Conservation (phyloP, 2,888 invertebrate genomes). For the Tetragnatha montana region DNA sequence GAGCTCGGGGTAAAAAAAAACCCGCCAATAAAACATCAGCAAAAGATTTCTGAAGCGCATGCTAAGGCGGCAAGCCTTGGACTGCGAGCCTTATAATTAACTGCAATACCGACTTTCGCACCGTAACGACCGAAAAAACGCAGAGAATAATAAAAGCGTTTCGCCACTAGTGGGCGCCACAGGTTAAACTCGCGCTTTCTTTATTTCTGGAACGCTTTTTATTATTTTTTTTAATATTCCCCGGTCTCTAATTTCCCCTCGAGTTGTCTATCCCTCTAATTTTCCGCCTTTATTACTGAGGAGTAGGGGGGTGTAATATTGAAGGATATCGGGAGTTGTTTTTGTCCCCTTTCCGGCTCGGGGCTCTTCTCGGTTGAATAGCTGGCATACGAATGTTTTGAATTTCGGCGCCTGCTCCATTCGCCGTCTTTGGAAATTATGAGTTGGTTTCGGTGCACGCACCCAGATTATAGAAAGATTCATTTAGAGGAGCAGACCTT, state of each 20-base stretch:
- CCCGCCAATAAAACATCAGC: slow-evolving; percentile 13
- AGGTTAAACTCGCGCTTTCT: slow-evolving; percentile 43
- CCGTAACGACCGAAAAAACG: slow-evolving; percentile 24
- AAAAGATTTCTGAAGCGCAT: slow-evolving; percentile 40
- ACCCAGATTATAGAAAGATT: too few species aligned
- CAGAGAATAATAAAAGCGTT: slow-evolving; percentile 1
- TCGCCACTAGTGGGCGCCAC: slow-evolving; percentile 67
- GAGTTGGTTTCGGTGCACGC: too few species aligned
- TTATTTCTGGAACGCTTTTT: slow-evolving; percentile 59
- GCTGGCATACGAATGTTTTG: background rate
- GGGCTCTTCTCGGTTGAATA: background rate
- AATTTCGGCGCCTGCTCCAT: too few species aligned
- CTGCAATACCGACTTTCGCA: slow-evolving; percentile 49
- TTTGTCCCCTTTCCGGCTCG: background rate
- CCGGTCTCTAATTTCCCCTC: slow-evolving; percentile 45
- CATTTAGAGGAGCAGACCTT: too few species aligned
- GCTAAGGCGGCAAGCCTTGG: slow-evolving; percentile 64
- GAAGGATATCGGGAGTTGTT: slow-evolving; percentile 29
- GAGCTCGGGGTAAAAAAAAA: slow-evolving; percentile 16
- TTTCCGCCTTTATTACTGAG: slow-evolving; percentile 47
- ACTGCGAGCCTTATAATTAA: slow-evolving; percentile 64
- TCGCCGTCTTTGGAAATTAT: too few species aligned
- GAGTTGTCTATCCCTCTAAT: slow-evolving; percentile 55
- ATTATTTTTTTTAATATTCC: slow-evolving; percentile 47
- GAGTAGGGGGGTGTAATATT: slow-evolving; percentile 38